Evolutionary conservation across 2,888 invertebrate genomes (phyloP), one percentile per base, ranked within the genome.

Genomic region (Argyresthia albistria): DNA sequence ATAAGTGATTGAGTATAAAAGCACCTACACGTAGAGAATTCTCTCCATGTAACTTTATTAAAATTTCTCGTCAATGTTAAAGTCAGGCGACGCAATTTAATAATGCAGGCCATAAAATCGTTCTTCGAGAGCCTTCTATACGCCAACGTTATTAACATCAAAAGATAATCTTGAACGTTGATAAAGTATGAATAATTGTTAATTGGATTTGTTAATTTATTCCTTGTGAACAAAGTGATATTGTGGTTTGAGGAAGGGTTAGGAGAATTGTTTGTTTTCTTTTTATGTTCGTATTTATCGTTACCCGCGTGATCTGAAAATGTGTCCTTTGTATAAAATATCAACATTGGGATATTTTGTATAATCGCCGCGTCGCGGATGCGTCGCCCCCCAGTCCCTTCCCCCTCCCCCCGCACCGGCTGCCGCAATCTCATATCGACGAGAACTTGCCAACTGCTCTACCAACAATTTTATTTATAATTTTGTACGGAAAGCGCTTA

Each of bases 21-120:
- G 25, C 25, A 4, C 25, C 25, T 25, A 43, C 53, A 48, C 15
- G 36, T 12, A 8, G 48, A 36, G 48, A 39, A 35, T 46, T 25
- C 9, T 50, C 51, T 54, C 42, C 54, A 56, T 54, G 59, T 50
- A 58, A 61, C 64, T 67, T 71, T 64, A 75, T 73, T 72, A 70
- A 70, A 70, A 69, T 72, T 66, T 68, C 62, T 62, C 61, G 58
- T 63, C 64, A 60, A 60, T 63, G 62, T 61, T 62, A 62, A 62
- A 64, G 63, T 64, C 52, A 55, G 61, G 61, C 63, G 61, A 62
- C 60, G 59, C 62, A 63, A 64, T 71, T 74, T 66, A 73, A 73
- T 74, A 70, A 72, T 74, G 67, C 69, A 70, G 58, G 61, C 54
- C 63, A 62, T 65, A 60, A 70, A 73, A 72, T 68, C 66, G 64